A percentile compares a stretch with the other conserved stretches of the same genome.
Evolutionary conservation across 1,140 invertebrate genomes (phyloP).

Genomic region (Charaxes varanes): DNA sequence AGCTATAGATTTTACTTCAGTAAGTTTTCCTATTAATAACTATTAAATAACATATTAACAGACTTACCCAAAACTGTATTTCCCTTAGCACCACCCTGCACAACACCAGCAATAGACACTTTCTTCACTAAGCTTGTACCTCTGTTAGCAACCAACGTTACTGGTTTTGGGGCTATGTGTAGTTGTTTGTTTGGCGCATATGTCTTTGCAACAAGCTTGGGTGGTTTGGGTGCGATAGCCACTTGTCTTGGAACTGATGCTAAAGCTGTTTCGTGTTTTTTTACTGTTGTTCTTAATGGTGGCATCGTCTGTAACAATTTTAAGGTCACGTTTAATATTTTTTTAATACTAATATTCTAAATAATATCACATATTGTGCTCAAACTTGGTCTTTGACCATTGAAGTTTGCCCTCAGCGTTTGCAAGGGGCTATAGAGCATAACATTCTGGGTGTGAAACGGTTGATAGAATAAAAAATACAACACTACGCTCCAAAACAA

Average conservation of each 20-base stretch:
- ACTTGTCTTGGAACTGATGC: slow-evolving; percentile 41
- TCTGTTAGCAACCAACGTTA: slow-evolving; percentile 32
- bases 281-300: slow-evolving; percentile 17
- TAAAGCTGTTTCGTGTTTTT: slow-evolving; percentile 26
- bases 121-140: slow-evolving; percentile 41
- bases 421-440: no score
- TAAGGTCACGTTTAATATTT: no score
- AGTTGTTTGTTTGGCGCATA: slow-evolving; percentile 27
- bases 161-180: slow-evolving; percentile 44
- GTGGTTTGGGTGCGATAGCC: slow-evolving; percentile 61
- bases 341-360: no score
- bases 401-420: no score
- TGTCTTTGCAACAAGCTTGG: slow-evolving; percentile 17
- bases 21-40: no score
- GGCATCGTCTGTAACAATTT: slow-evolving; percentile 29
- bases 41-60: no score
- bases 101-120: slow-evolving; percentile 35
- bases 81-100: slow-evolving; percentile 34
- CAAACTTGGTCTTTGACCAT: no score
- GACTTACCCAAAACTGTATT: slow-evolving; percentile 46
- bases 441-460: no score
- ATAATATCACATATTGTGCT: no score
- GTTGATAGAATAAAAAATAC: no score
- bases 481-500: no score
- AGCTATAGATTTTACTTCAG: no score